Percentiles rank a stretch among this genome's conserved stretches.
phyloP scores from a whole-genome alignment of 53 echinoderm and acorn worm species.

The Apostichopus leukothele region DNA sequence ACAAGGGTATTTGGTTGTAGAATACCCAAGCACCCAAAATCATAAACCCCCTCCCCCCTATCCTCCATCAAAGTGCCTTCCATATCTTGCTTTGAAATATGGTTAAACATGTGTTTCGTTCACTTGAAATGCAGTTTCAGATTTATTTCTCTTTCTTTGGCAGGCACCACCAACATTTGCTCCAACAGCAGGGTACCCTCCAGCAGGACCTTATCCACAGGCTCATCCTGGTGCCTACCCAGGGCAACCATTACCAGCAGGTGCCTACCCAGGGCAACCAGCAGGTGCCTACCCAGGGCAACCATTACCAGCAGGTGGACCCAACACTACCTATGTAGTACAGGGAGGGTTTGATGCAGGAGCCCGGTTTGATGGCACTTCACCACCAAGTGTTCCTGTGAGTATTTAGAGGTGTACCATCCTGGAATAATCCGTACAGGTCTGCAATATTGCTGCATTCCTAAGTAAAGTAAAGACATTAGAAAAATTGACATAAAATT shows the following conservation, averaged over 20 bases:
- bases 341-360: constrained; percentile 96
- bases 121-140: no score
- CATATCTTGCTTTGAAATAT: no score
- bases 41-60: no score
- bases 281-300: constrained; percentile 6
- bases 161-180: constrained; percentile 42
- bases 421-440: no score
- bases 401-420: constrained; percentile 38
- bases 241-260: not conserved
- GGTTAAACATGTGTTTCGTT: no score
- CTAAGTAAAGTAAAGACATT: no score
- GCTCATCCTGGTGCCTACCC: constrained; percentile 6
- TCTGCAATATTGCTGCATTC: no score
- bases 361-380: constrained; percentile 70
- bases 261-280: constrained; percentile 9
- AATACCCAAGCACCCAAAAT: no score
- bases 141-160: not conserved
- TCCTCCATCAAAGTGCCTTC: no score
- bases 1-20: no score
- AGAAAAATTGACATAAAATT: no score
- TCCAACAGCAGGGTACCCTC: constrained; percentile 37
- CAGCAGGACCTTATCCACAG: not conserved
- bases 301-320: constrained; percentile 19
- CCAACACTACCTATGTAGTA: constrained; percentile 55
- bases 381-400: constrained; percentile 82